Conservation (phyloP, 2,113 vertebrate genomes). For the Pagrus major region DNA sequence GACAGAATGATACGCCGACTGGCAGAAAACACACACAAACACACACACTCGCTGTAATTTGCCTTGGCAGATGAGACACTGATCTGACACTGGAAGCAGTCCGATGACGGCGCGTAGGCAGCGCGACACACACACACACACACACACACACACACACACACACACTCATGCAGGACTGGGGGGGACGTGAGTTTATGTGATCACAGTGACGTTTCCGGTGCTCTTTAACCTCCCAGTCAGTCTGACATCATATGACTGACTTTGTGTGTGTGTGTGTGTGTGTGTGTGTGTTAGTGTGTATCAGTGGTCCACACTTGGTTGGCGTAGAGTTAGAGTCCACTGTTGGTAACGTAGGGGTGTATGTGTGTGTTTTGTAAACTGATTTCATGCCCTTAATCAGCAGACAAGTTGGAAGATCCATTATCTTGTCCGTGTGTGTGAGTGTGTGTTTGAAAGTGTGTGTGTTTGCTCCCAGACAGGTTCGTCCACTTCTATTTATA, state of each 20-base stretch:
- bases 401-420: background rate
- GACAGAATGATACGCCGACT: conserved; percentile 45
- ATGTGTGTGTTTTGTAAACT: background rate
- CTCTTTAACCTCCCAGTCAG: conserved; percentile 3
- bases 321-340: too few relatives aligned
- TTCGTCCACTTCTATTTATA: conserved; percentile 67
- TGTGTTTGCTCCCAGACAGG: conserved; percentile 38
- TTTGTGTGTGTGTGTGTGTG: conserved; percentile 2
- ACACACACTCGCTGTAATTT: conserved; percentile 51
- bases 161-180: conserved; percentile 5
- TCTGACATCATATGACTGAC: background rate
- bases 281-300: background rate
- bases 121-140: conserved; percentile 4
- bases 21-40: conserved; percentile 42
- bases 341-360: too few relatives aligned
- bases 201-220: conserved; percentile 32
- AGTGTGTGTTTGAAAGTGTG: conserved; percentile 33
- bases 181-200: conserved; percentile 25
- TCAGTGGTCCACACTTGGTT: too few relatives aligned
- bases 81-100: conserved; percentile 68
- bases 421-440: background rate
- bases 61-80: conserved; percentile 60
- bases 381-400: background rate
- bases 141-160: conserved; percentile 28
- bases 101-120: conserved; percentile 43